phyloP scores from a whole-genome alignment of 2,888 invertebrate species.

The Eumacrocentrus americanus region DNA sequence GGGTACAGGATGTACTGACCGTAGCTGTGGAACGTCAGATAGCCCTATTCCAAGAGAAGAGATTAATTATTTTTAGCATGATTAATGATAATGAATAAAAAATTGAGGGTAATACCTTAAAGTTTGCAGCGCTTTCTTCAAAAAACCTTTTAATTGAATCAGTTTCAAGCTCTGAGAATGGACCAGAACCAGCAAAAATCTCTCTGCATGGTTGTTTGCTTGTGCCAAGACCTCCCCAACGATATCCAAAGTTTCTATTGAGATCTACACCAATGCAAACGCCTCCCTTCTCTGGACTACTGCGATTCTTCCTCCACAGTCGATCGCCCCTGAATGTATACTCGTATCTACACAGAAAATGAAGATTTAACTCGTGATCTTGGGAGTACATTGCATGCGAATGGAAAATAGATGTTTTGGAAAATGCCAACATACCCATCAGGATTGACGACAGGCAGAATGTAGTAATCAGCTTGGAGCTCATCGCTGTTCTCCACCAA shows the following conservation, averaged over 20 bases:
- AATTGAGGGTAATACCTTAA: constrained; percentile 51
- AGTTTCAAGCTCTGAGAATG: constrained; percentile 90
- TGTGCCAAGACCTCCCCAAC: constrained; percentile 87
- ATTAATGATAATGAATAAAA: not conserved
- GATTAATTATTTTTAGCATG: not conserved
- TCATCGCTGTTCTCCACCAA: constrained; percentile 73
- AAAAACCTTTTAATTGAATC: constrained; percentile 68
- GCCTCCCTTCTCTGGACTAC: constrained; percentile 64
- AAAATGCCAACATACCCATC: constrained; percentile 70
- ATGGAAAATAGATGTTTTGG: constrained; percentile 9
- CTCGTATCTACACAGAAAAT: constrained; percentile 79
- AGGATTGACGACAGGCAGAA: constrained; percentile 68
- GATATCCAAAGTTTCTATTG: constrained; percentile 86
- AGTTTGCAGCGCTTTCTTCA: constrained; percentile 57
- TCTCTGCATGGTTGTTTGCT: constrained; percentile 83
- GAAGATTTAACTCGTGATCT: not conserved
- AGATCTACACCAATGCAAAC: constrained; percentile 79
- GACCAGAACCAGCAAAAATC: constrained; percentile 76
- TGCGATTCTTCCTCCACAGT: constrained; percentile 83
- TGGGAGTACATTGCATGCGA: not conserved
- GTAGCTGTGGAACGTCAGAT: constrained; percentile 82
- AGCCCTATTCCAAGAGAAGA: constrained; percentile 67
- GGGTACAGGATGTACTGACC: constrained; percentile 86
- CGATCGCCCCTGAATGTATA: constrained; percentile 81
- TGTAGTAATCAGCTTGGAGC: constrained; percentile 73